Conservation (phyloP, 2,797 vertebrate genomes). For the Tragopan temminckii region DNA sequence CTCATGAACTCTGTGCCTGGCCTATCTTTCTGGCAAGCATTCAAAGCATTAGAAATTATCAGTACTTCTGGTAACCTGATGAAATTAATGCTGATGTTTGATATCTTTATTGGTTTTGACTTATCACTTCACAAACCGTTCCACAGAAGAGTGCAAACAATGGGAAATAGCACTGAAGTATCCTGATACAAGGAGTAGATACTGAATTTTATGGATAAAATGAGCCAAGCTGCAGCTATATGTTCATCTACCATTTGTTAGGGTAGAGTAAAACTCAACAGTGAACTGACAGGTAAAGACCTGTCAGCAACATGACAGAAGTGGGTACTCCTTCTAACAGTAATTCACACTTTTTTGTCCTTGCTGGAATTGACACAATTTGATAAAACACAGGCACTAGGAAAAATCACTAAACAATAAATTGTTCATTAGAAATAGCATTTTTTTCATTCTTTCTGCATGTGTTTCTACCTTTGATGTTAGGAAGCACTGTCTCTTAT, state of each 20-base stretch:
- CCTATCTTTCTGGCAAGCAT: neutral
- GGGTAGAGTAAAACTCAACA: neutral
- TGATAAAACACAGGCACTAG: conserved; percentile 32
- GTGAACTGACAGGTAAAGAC: neutral
- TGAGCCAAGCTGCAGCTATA: neutral
- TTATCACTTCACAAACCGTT: conserved; percentile 8
- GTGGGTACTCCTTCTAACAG: neutral
- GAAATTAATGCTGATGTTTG: conserved; percentile 31
- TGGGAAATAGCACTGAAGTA: neutral
- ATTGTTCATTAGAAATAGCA: neutral
- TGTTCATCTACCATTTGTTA: neutral
- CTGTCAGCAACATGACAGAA: neutral
- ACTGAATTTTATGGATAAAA: neutral
- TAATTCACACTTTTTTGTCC: neutral
- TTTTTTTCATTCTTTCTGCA: conserved; percentile 32
- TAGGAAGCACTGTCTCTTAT: conserved; percentile 18
- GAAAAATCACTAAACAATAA: conserved; percentile 29
- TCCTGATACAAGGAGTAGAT: neutral
- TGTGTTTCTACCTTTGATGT: neutral
- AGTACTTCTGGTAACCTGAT: conserved; percentile 9
- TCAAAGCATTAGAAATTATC: neutral
- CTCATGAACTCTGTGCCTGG: neutral
- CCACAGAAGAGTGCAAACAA: neutral
- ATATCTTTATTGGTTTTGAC: conserved; percentile 27
- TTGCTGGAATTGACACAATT: neutral